Evolutionary conservation across 2,113 vertebrate species (phyloP).

Genomic region (Pungitius pungitius): DNA sequence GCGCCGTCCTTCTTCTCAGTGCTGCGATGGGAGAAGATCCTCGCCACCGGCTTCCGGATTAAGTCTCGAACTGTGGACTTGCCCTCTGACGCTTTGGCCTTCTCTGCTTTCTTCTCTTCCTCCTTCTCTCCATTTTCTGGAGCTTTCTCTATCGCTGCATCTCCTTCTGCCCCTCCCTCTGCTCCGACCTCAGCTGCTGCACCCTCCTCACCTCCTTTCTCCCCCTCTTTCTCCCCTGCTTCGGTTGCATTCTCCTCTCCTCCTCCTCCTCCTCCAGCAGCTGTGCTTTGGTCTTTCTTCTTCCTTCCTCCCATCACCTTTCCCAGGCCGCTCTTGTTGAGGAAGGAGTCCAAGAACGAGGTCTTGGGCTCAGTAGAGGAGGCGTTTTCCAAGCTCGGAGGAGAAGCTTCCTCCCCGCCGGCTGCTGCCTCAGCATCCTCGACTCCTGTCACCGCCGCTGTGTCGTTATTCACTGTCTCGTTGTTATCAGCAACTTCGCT

Average conservation of each 20-base stretch:
- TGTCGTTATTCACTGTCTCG: conserved; percentile 70
- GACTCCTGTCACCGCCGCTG: background rate
- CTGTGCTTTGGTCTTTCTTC: conserved; percentile 75
- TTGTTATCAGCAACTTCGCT: conserved; percentile 64
- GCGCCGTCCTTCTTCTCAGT: conserved; percentile 80
- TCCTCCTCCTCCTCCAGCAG: conserved; percentile 7
- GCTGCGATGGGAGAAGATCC: conserved; percentile 83
- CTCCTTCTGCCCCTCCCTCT: conserved; percentile 62
- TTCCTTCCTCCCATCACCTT: conserved; percentile 82
- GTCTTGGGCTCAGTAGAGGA: conserved; percentile 74
- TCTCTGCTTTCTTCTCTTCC: conserved; percentile 74
- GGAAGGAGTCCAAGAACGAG: conserved; percentile 81
- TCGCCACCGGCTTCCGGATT: conserved; percentile 82
- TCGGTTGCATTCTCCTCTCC: conserved; percentile 66
- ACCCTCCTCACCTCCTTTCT: conserved; percentile 65
- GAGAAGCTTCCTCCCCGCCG: conserved; percentile 37
- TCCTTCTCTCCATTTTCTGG: conserved; percentile 73
- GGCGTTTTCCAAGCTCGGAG: conserved; percentile 69
- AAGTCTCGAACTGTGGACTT: conserved; percentile 81
- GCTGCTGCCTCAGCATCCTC: conserved; percentile 48
- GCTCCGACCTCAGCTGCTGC: conserved; percentile 46
- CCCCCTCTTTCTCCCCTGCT: conserved; percentile 67
- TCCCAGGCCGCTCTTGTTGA: conserved; percentile 83
- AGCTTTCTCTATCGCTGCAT: conserved; percentile 67
- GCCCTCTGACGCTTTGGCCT: conserved; percentile 71